Conservation (phyloP, 2,797 vertebrate genomes). For the Mus minutoides region DNA sequence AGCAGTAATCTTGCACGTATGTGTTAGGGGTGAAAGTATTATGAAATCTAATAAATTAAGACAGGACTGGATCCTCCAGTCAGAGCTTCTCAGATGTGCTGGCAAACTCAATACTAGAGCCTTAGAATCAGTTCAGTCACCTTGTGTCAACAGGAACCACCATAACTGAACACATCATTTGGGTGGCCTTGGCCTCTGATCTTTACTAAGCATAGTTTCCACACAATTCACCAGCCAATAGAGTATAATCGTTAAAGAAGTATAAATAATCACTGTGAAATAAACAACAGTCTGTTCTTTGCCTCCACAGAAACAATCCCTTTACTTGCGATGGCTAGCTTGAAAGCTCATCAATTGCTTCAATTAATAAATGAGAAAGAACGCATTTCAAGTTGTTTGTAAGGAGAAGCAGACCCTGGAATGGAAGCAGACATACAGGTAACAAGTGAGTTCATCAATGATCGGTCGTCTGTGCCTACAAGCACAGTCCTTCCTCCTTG, state of each 20-base stretch:
- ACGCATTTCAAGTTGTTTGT: conserved; percentile 56
- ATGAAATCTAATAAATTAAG: conserved; percentile 64
- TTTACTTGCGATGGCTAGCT: conserved; percentile 63
- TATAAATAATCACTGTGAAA: conserved; percentile 46
- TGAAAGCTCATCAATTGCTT: conserved; percentile 70
- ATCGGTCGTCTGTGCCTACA: too few species aligned
- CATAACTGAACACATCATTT: conserved; percentile 42
- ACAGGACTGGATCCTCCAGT: conserved; percentile 47
- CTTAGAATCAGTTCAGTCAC: neutral
- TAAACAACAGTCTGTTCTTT: conserved; percentile 45
- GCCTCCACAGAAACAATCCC: conserved; percentile 64
- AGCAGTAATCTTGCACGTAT: conserved; percentile 1
- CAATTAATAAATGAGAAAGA: conserved; percentile 39
- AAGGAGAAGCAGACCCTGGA: conserved; percentile 57
- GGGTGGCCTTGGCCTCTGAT: conserved; percentile 54
- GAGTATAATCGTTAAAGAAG: conserved; percentile 65
- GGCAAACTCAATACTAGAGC: neutral
- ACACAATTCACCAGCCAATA: conserved; percentile 59
- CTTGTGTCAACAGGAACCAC: neutral
- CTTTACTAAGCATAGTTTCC: conserved; percentile 29
- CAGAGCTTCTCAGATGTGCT: neutral
- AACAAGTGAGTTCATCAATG: too few species aligned
- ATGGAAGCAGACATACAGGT: too few species aligned
- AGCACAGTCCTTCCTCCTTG: too few species aligned
- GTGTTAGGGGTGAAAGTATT: conserved; percentile 50